A percentile compares a stretch with the other conserved stretches of the same genome.
phyloP scores from a whole-genome alignment of 2,113 vertebrate genomes.

The Equus quagga region DNA sequence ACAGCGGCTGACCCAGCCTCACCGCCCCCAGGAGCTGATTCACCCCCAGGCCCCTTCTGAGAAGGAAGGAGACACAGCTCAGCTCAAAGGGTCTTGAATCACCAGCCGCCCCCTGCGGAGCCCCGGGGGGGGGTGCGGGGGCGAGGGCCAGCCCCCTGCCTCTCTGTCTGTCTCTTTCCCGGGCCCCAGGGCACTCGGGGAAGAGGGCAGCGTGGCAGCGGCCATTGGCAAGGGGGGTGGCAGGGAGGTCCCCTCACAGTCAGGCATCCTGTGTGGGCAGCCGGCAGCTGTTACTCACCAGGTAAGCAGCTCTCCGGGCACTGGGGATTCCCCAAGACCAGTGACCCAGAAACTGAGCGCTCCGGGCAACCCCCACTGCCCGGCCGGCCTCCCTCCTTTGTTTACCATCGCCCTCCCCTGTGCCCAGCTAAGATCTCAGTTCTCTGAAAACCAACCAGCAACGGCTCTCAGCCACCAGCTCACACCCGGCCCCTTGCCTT shows the following conservation, averaged over 20 bases:
- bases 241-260: slow-evolving; percentile 50
- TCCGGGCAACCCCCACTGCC: slow-evolving; percentile 34
- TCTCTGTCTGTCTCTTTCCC: slow-evolving; percentile 69
- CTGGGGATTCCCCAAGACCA: slow-evolving; percentile 79
- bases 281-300: slow-evolving; percentile 77
- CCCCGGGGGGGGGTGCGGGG: not conserved
- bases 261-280: slow-evolving; percentile 80
- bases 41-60: slow-evolving; percentile 71
- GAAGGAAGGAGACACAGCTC: slow-evolving; percentile 68
- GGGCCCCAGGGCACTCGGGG: slow-evolving; percentile 53
- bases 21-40: slow-evolving; percentile 77
- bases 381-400: not conserved
- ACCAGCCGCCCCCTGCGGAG: slow-evolving; percentile 78
- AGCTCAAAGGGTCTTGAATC: slow-evolving; percentile 81
- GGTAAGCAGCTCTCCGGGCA: slow-evolving; percentile 78
- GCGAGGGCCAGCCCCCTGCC: slow-evolving; percentile 64
- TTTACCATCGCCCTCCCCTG: not conserved
- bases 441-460: slow-evolving; percentile 41
- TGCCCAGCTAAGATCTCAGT: not conserved
- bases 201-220: slow-evolving; percentile 10
- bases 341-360: slow-evolving; percentile 77
- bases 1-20: slow-evolving; percentile 44
- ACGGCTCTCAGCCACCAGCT: not conserved
- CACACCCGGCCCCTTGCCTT: not conserved
- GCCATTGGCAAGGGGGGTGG: not conserved